phyloP scores from a whole-genome alignment of 1,140 invertebrate genomes.

The Drosophila punjabiensis region DNA sequence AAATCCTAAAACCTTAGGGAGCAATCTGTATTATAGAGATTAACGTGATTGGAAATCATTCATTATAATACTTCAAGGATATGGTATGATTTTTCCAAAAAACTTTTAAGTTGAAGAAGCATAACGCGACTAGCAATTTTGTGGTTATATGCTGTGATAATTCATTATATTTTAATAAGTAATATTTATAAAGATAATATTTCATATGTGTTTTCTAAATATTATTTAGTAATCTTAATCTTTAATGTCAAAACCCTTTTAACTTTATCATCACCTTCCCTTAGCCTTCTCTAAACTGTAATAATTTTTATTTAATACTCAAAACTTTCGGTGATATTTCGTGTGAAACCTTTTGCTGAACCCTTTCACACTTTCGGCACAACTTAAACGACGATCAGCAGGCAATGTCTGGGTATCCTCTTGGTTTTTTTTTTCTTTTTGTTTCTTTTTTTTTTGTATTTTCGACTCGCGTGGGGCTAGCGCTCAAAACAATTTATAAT shows the following conservation, averaged over 20 bases:
- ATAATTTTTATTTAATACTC: conserved; percentile 10
- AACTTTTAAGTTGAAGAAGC: not conserved
- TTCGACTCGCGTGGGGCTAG: conserved; percentile 57
- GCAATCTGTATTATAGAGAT: conserved; percentile 1
- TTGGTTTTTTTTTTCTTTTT: conserved; percentile 8
- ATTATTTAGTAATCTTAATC: not conserved
- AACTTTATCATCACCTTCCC: not conserved
- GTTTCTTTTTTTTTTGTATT: conserved; percentile 7
- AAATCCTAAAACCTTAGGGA: not conserved
- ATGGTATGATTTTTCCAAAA: not conserved
- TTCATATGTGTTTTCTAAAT: not conserved
- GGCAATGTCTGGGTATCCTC: conserved; percentile 28
- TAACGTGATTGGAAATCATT: conserved; percentile 4
- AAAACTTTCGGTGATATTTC: conserved; percentile 50
- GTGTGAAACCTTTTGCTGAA: conserved; percentile 74
- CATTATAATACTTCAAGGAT: not conserved
- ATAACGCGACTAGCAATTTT: no score
- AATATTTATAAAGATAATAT: not conserved
- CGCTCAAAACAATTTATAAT: conserved; percentile 82
- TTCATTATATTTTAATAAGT: no score
- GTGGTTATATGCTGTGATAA: no score
- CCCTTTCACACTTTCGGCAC: conserved; percentile 75
- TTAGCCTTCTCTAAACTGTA: not conserved
- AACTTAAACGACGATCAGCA: conserved; percentile 46
- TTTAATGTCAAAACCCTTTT: not conserved